A percentile compares a stretch with the other conserved stretches of the same genome.
These are phyloP conservation scores for Clistopyga incitator DNA, from an alignment of 2,888 invertebrate species.

Conservation along the genomic window DNA sequence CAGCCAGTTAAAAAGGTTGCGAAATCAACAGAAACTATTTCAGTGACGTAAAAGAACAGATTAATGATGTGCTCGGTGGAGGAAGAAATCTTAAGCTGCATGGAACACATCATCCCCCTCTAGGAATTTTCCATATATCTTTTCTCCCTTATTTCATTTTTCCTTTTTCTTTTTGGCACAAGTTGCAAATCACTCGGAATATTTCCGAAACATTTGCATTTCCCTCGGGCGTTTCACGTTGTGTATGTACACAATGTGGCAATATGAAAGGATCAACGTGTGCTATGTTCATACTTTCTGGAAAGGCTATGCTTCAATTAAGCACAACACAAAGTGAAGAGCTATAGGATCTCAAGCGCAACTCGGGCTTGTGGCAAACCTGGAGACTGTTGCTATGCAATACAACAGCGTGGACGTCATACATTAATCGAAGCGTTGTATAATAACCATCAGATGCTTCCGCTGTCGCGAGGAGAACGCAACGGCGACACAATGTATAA, in stretches of 20 bases:
- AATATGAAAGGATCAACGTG: conserved; percentile 15
- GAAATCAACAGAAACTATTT: too few relatives aligned
- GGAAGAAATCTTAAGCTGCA: too few relatives aligned
- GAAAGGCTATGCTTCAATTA: not conserved
- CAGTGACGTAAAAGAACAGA: too few relatives aligned
- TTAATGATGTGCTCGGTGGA: too few relatives aligned
- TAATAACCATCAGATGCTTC: not conserved
- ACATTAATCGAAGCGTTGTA: not conserved
- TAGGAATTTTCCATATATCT: too few relatives aligned
- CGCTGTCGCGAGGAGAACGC: too few relatives aligned
- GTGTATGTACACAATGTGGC: not conserved
- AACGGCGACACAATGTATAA: too few relatives aligned
- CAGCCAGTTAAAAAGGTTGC: too few relatives aligned
- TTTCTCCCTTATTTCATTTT: not conserved
- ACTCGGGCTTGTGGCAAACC: not conserved
- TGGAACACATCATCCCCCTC: too few relatives aligned
- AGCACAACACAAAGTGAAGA: not conserved
- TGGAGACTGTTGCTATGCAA: conserved; percentile 15
- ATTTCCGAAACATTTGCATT: not conserved
- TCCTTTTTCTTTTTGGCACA: not conserved
- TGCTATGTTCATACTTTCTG: conserved; percentile 31
- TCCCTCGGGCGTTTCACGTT: not conserved
- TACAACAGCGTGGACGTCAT: not conserved
- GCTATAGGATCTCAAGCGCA: not conserved
- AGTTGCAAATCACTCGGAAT: not conserved